A percentile compares a stretch with the other conserved stretches of the same genome.
These are phyloP conservation scores for Lacerta viridis DNA, from an alignment of 2,797 vertebrate genomes.

Conservation along the genomic window DNA sequence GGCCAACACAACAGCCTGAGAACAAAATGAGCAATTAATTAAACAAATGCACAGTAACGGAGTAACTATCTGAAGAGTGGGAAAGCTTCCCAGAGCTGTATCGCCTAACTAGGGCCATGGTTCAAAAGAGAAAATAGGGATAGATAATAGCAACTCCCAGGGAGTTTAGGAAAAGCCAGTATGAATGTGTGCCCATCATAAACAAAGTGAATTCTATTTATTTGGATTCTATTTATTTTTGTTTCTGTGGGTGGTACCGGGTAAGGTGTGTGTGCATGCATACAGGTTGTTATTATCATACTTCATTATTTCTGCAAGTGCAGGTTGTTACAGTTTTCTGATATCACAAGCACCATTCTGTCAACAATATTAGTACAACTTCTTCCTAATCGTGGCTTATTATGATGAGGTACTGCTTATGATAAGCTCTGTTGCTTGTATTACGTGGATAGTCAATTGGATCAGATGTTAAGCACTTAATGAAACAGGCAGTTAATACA, in stretches of 20 bases:
- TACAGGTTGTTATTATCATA: neutral
- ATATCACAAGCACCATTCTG: neutral
- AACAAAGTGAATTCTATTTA: slow-evolving; percentile 48
- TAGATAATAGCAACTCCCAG: slow-evolving; percentile 27
- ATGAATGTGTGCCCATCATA: slow-evolving; percentile 38
- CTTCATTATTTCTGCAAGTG: neutral
- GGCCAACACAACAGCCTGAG: slow-evolving; percentile 70
- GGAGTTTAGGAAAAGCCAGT: slow-evolving; percentile 39
- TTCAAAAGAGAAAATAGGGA: slow-evolving; percentile 51
- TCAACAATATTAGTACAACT: neutral
- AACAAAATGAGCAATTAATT: slow-evolving; percentile 85
- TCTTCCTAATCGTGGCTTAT: slow-evolving; percentile 5
- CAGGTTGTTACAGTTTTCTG: slow-evolving; percentile 22
- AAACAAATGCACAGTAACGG: slow-evolving; percentile 80
- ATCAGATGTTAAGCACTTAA: slow-evolving; percentile 7
- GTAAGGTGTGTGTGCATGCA: neutral
- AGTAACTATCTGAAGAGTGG: slow-evolving; percentile 69
- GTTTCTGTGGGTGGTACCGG: neutral
- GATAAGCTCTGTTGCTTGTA: neutral
- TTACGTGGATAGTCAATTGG: neutral
- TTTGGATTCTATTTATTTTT: neutral
- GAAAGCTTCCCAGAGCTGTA: slow-evolving; percentile 73
- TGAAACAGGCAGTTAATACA: neutral
- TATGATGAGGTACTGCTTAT: neutral
- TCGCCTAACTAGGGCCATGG: slow-evolving; percentile 64